Base-by-base conservation (phyloP, 2,888 invertebrate species). In the Conus canariensis region DNA sequence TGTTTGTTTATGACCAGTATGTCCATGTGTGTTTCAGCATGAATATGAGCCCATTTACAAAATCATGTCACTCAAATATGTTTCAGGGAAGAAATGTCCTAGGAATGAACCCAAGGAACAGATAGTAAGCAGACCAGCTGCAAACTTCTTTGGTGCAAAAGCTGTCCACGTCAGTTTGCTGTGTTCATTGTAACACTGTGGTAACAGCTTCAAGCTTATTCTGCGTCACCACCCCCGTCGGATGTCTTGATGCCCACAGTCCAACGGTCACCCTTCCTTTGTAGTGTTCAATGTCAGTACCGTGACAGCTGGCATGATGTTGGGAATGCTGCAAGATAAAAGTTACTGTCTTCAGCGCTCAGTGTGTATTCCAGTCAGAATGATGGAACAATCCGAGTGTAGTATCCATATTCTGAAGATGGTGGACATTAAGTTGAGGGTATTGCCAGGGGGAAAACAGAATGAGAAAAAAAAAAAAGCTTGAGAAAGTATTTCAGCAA, bases 41-140 rank as follows among this genome's bases (percentile, higher is more conserved):
- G 58, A 45, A 45, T 4, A 45, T 45, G 45, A 45, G 45, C 45
- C 4, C 56, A 30, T 67, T 22, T 16, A 7, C n/a, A 16, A 45
- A 16, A 45, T 14, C 45, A n/a, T 64, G n/a, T 67, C 16, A 16
- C 25, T 14, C 10, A 77, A 60, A n/a, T 60, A 30, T 87, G 70
- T 87, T 87, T 87, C 87, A 87, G 87, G 87, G 87, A 74, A 87
- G 87, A 25, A 82, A 93, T 80, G 88, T 92, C 10, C 90, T 93
- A 9, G 92, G 93, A 60, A 90, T 92, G 90, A 93, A 93, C 87
- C 91, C 91, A 80, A 86, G 92, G 25, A 83, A 90, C 83, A 90
- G 91, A 80, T 91, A 88, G 19, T 58, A n/a, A 58, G 12, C 19
- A 85, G 30, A 64, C 59, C 64, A n/a, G 74, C 19, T n/a, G 45